phyloP scores from a whole-genome alignment of 2,888 invertebrate species.

The Tachina lurida region DNA sequence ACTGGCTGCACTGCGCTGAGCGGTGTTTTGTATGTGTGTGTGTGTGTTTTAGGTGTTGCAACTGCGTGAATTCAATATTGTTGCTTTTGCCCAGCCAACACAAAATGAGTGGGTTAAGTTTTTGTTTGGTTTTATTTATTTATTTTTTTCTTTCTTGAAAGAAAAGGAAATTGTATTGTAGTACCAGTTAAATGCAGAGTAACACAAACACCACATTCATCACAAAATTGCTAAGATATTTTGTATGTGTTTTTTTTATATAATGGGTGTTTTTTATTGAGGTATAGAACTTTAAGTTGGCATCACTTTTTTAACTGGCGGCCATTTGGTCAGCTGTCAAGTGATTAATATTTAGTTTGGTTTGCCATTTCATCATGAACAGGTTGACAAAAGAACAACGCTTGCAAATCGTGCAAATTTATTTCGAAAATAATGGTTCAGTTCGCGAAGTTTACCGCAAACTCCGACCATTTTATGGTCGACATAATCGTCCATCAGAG shows the following conservation, averaged over 20 bases:
- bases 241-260: constrained; percentile 16
- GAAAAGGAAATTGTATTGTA: constrained; percentile 45
- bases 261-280: too few species aligned
- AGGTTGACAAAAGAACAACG: too few species aligned
- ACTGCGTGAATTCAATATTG: constrained; percentile 31
- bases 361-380: too few species aligned
- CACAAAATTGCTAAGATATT: constrained; percentile 64
- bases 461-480: too few species aligned
- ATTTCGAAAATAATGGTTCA: too few species aligned
- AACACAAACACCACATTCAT: constrained; percentile 61
- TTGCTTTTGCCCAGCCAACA: constrained; percentile 27
- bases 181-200: neutral
- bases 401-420: too few species aligned
- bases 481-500: too few species aligned
- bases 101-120: constrained; percentile 67
- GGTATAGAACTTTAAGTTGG: too few species aligned
- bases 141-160: constrained; percentile 6
- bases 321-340: too few species aligned
- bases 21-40: constrained; percentile 9
- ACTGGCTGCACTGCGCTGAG: neutral
- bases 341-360: too few species aligned
- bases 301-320: too few species aligned
- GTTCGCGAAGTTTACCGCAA: too few species aligned
- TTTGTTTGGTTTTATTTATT: neutral
- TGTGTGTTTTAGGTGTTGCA: constrained; percentile 12